These are phyloP conservation scores for Sclerodermus sp. DNA, from an alignment of 2,888 invertebrate species.

Conservation along the genomic window DNA sequence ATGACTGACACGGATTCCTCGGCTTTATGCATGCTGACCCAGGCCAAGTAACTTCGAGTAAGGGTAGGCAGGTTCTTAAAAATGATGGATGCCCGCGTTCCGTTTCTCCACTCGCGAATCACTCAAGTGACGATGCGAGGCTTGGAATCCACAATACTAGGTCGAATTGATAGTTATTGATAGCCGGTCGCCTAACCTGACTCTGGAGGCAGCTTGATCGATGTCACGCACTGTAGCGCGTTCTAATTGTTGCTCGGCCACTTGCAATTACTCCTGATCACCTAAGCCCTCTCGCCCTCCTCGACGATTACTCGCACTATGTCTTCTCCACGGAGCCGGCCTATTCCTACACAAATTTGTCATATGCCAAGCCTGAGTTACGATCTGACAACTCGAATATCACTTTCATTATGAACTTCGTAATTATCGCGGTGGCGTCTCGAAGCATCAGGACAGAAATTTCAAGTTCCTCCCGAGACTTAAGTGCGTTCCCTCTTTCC, in stretches of 20 bases:
- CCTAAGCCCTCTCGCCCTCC: conserved; percentile 22
- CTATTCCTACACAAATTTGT: not conserved
- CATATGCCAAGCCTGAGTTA: not conserved
- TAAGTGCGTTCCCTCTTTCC: too few relatives aligned
- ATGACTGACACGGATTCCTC: conserved; percentile 5
- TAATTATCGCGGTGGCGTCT: too few relatives aligned
- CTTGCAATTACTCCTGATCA: conserved; percentile 41
- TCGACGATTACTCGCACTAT: conserved; percentile 25
- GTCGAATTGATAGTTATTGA: conserved; percentile 45
- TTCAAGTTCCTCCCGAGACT: too few relatives aligned
- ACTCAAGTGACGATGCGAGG: conserved; percentile 25
- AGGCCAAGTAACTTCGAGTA: conserved; percentile 26
- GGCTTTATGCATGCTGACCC: conserved; percentile 32
- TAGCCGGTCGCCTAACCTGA: conserved; percentile 37
- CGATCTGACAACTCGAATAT: not conserved
- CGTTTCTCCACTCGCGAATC: conserved; percentile 29
- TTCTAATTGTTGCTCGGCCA: conserved; percentile 43
- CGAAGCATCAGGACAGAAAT: too few relatives aligned
- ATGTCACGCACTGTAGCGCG: conserved; percentile 43
- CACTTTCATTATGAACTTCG: too few relatives aligned
- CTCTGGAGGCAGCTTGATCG: conserved; percentile 41
- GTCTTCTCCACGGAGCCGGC: conserved; percentile 9
- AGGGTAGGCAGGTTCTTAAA: conserved; percentile 36
- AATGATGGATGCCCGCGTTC: conserved; percentile 36
- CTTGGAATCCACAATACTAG: conserved; percentile 17